Base-by-base conservation (phyloP, 2,113 vertebrate species). In the Phyllopteryx taeniolatus region DNA sequence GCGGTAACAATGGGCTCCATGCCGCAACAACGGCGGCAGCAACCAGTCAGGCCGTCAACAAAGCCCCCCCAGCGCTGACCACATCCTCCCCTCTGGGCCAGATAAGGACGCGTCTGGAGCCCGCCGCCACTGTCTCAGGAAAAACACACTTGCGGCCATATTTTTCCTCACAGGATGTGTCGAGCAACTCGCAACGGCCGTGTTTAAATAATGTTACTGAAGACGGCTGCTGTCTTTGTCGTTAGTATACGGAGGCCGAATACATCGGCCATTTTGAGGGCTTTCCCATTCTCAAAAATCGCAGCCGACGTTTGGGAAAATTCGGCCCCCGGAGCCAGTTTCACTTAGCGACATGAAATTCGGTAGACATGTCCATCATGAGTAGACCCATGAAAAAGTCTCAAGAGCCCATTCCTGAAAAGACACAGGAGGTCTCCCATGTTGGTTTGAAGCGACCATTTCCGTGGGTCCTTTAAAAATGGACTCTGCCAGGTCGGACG, bases 21-120 rank as follows among this genome's bases (percentile, higher is more conserved):
- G 81, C 85, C 85, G 75, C 85, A 89, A 81, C 77, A 15, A 57
- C 22, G 22, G 43, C 83, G 77, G 68, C 79, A 76, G 68, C 78
- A 83, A 14, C 78, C 81, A 86, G 83, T 81, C 75, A 82, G 74
- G 77, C 74, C 77, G 81, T 79, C 76, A 86, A 87, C 79, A 83
- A 83, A 81, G 71, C 73, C 76, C 74, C 62, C 79, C 83, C 83
- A 83, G 84, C 79, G 70, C 83, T 90, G 90, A 93, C 91, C 92
- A 93, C 92, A 93, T 93, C 92, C 92, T 93, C 86, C 83, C 83
- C 86, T 68, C 90, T 88, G 82, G 47, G 73, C 22, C 53, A 91
- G 92, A 93, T 93, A 93, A 93, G 90, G 76, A 70, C 74, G 35
- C 79, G 77, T 76, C 80, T 85, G 78, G 72, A 77, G 81, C 76